These are phyloP conservation scores for Yponomeuta sedellus DNA, from an alignment of 2,888 invertebrate genomes.

Conservation along the genomic window DNA sequence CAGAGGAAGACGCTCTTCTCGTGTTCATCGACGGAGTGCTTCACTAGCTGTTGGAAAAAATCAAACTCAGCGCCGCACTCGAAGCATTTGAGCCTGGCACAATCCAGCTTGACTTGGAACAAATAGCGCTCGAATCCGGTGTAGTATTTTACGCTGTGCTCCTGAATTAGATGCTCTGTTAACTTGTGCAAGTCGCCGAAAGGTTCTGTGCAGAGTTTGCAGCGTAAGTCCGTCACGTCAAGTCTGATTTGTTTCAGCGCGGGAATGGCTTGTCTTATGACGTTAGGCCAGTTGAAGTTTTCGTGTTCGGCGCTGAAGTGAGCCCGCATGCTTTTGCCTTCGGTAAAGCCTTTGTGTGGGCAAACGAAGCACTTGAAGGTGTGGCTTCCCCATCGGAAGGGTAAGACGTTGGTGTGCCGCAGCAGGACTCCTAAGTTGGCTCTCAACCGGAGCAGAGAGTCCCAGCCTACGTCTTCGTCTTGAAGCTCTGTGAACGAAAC, in stretches of 20 bases:
- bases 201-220: slow-evolving; percentile 13
- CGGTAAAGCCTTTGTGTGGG: slow-evolving; percentile 15
- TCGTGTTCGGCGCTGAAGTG: slow-evolving; percentile 15
- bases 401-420: slow-evolving; percentile 17
- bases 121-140: slow-evolving; percentile 15
- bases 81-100: slow-evolving; percentile 19
- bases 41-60: slow-evolving; percentile 19
- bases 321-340: not conserved
- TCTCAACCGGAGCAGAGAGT: not conserved
- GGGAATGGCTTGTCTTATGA: slow-evolving; percentile 7
- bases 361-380: slow-evolving; percentile 23
- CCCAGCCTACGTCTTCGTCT: not conserved
- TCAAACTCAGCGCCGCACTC: slow-evolving; percentile 18
- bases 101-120: slow-evolving; percentile 19
- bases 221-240: slow-evolving; percentile 13
- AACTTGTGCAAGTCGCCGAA: not conserved
- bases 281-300: slow-evolving; percentile 1
- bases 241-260: slow-evolving; percentile 4
- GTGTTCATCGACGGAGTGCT: slow-evolving; percentile 19
- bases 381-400: slow-evolving; percentile 22
- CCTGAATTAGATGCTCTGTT: slow-evolving; percentile 6
- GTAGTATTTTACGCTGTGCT: slow-evolving; percentile 4
- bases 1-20: not conserved
- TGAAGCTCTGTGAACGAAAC: not conserved
- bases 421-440: slow-evolving; percentile 16